Evolutionary conservation across 2,797 vertebrate species (phyloP), one percentile per base, ranked within the genome.

Genomic region (Odontamblyopus rebecca): DNA sequence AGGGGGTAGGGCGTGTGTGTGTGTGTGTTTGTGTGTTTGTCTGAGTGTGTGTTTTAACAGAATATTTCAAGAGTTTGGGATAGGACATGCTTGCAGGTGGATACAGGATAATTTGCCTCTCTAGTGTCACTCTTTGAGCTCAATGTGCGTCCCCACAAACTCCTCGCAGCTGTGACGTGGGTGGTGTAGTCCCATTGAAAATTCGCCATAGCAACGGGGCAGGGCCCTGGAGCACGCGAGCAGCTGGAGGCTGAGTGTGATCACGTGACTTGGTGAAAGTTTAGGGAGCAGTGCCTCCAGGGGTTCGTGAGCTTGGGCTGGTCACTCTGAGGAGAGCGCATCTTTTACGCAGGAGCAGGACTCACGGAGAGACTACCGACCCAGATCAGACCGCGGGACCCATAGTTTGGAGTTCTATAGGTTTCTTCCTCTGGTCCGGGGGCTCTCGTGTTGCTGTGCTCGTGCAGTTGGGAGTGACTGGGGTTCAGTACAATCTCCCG

Each of bases 161-260:
- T 88, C 89, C 92, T 93, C 90, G 89, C 93, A 94, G 93, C 93
- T 94, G 95, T 95, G 95, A 95, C 95, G 94, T 94, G 92, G 92
- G 95, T 94, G 94, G 94, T 91, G 95, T 96, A 95, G 95, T 96
- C 96, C 95, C 93, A 92, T 94, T 93, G 93, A 94, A 89, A 93
- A 93, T 76, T 97, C 93, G 86, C 95, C 96, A 98, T 98, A 96
- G 97, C 95, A 98, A 98, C 97, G 93, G 93, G 89, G 88, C 94
- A 94, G 91, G 93, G 91, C 81, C 87, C 92, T 91, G 91, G 97
- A 97, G 96, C 96, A 97, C 94, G 95, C 94, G 59, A 77, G 88
- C 89, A 89, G 90, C 89, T 91, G 91, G 83, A 87, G 82, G 87
- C 83, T 88, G 78, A 72, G 80, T 73, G 70, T 77, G 41, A 11